Base-by-base conservation (phyloP, 2,888 invertebrate genomes). In the Rhagium mordax region DNA sequence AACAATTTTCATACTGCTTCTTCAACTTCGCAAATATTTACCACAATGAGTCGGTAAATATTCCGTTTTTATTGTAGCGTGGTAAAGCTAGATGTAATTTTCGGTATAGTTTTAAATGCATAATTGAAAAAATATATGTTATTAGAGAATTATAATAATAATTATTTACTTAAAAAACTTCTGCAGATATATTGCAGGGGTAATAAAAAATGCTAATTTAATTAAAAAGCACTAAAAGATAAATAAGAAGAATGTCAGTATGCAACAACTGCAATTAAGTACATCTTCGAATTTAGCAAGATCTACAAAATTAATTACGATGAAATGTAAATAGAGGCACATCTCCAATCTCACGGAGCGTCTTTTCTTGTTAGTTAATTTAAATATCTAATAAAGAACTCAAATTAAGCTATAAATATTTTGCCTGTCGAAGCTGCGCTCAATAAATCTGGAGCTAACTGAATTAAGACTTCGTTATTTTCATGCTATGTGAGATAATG, bases 381-480 rank as follows among this genome's bases (percentile, higher is more conserved):
- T 85, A 82, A 85, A 85, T 84, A 82, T 83, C 82, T 79, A 84
- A 85, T 85, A 84, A 86, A 85, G 84, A 84, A 86, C 83, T 82
- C 80, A 84, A 85, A 85, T 85, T 85, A 84, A 84, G 83, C 85
- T 80, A 87, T 87, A 87, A 86, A 87, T 86, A 87, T 85, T 85
- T 84, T 81, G 79, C 74, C 82, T 85, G 86, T 86, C 86, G 86
- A 87, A 87, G 85, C 82, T 84, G 82, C 51, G 81, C 81, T 81
- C 84, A 82, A 86, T 86, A 87, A 86, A 87, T 87, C 81, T 79
- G 78, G 67, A 81, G 82, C 81, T 84, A 83, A 83, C 83, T 81
- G 80, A 82, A 84, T 84, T 82, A 78, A 71, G 77, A 68, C 74
- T 71, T 71, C 67, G 72, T 66, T 74, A 74, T 74, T 77, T 74